Percentiles rank a stretch among this genome's conserved stretches.
Conservation (phyloP, 1,140 invertebrate species). For the Drosophila arawakana region DNA sequence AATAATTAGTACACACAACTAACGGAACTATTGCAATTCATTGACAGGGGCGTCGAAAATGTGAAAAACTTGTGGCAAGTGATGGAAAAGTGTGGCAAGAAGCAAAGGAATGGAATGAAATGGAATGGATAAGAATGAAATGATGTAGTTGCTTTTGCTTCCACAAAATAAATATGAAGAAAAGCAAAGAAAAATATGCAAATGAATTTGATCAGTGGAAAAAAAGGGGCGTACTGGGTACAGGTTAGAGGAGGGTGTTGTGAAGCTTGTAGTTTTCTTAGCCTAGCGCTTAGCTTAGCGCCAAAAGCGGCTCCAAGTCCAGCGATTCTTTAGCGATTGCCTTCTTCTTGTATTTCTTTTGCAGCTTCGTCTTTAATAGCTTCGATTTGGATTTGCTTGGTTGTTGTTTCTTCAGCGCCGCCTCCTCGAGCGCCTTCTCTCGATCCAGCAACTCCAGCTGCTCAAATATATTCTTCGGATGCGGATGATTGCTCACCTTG, state of each 20-base stretch:
- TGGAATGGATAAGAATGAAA: not conserved
- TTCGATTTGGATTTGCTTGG: slow-evolving; percentile 88
- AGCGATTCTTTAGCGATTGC: slow-evolving; percentile 83
- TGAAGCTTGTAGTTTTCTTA: not conserved
- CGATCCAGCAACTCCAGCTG: slow-evolving; percentile 89
- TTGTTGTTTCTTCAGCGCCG: slow-evolving; percentile 74
- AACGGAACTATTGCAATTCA: slow-evolving; percentile 46
- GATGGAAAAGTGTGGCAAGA: not conserved
- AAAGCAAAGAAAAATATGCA: not conserved
- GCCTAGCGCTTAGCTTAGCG: slow-evolving; percentile 86
- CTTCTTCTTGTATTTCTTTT: slow-evolving; percentile 87
- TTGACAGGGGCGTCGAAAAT: not conserved
- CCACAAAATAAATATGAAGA: slow-evolving; percentile 2
- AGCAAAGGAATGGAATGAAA: slow-evolving; percentile 7
- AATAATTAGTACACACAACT: slow-evolving; percentile 52
- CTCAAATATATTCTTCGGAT: slow-evolving; percentile 93
- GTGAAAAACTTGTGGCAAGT: not conserved
- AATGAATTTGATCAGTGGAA: not conserved
- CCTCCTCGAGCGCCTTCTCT: slow-evolving; percentile 85
- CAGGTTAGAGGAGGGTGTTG: not conserved
- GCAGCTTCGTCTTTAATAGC: slow-evolving; percentile 87
- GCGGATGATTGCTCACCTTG: slow-evolving; percentile 84
- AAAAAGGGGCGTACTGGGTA: not conserved
- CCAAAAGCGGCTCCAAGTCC: slow-evolving; percentile 87
- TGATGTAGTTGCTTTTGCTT: slow-evolving; percentile 1